Percentiles rank a stretch among this genome's conserved stretches.
Evolutionary conservation across 2,888 invertebrate species (phyloP).

Genomic region (Mesochorus sp.): DNA sequence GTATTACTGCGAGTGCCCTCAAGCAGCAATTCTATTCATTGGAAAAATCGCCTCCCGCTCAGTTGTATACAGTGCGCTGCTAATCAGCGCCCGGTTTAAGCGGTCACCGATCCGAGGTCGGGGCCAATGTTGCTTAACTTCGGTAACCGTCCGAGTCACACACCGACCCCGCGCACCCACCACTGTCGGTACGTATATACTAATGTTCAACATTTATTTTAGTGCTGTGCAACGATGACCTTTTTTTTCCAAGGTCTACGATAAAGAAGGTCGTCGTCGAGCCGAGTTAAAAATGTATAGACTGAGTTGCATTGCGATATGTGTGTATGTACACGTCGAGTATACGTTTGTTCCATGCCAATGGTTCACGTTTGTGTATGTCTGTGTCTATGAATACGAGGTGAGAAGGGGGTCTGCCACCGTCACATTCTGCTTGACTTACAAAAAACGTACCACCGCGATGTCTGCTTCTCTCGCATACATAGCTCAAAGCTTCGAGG

Average conservation of each 20-base stretch:
- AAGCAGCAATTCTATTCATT: too few relatives aligned
- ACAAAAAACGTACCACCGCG: slow-evolving; percentile 41
- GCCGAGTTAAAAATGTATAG: background rate
- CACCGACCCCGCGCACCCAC: too few relatives aligned
- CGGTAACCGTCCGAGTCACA: too few relatives aligned
- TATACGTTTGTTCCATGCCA: background rate
- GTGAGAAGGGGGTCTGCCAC: slow-evolving; percentile 8
- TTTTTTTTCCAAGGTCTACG: slow-evolving; percentile 37
- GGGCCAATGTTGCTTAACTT: too few relatives aligned
- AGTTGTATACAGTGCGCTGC: too few relatives aligned
- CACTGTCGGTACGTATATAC: too few relatives aligned
- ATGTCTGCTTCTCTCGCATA: too few relatives aligned
- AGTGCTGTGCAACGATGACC: slow-evolving; percentile 3
- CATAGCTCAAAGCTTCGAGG: slow-evolving; percentile 31
- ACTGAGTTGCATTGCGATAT: background rate
- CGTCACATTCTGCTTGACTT: slow-evolving; percentile 37
- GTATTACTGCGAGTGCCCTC: too few relatives aligned
- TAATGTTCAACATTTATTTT: too few relatives aligned
- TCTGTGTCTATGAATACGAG: slow-evolving; percentile 18
- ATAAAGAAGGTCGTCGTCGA: background rate
- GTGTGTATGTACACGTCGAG: slow-evolving; percentile 9
- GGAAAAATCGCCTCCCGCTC: too few relatives aligned
- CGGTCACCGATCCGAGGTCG: too few relatives aligned
- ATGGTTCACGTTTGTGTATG: background rate
- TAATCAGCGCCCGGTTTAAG: too few relatives aligned